A percentile compares a stretch with the other conserved stretches of the same genome.
These are phyloP conservation scores for Tachysurus vachellii DNA, from an alignment of 2,113 vertebrate genomes.

Conservation along the genomic window DNA sequence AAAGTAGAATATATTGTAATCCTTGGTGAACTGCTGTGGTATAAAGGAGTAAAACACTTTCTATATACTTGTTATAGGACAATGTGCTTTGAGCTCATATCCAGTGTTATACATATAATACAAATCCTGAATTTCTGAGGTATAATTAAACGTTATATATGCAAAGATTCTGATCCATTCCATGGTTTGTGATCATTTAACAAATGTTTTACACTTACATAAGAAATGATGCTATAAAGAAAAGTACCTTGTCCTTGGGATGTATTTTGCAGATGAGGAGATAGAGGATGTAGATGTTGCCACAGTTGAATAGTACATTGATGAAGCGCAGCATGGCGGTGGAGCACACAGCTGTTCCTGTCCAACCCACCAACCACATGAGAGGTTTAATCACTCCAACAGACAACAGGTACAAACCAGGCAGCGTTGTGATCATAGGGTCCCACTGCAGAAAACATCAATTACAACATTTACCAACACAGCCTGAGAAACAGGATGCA, in stretches of 20 bases:
- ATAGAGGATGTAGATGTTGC: constrained; percentile 90
- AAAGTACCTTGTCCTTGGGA: constrained; percentile 81
- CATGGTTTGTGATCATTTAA: no score
- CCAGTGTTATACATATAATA: neutral
- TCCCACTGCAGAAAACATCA: constrained; percentile 81
- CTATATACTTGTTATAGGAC: no score
- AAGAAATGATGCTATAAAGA: neutral
- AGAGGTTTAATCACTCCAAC: constrained; percentile 86
- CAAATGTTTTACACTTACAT: neutral
- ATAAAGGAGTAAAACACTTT: no score
- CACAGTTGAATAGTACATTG: constrained; percentile 91
- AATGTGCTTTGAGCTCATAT: neutral
- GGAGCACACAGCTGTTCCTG: constrained; percentile 82
- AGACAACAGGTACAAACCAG: constrained; percentile 88
- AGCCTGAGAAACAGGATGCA: neutral
- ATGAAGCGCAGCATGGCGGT: constrained; percentile 90
- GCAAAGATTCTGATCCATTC: no score
- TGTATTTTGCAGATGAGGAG: constrained; percentile 84
- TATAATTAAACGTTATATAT: neutral
- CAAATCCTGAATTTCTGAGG: neutral
- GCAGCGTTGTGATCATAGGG: constrained; percentile 95
- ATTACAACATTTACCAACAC: neutral
- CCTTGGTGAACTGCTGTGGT: no score
- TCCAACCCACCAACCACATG: constrained; percentile 84
- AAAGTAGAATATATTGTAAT: neutral